Evolutionary conservation across 2,888 invertebrate species (phyloP).

Genomic region (Drosophila prolongata): DNA sequence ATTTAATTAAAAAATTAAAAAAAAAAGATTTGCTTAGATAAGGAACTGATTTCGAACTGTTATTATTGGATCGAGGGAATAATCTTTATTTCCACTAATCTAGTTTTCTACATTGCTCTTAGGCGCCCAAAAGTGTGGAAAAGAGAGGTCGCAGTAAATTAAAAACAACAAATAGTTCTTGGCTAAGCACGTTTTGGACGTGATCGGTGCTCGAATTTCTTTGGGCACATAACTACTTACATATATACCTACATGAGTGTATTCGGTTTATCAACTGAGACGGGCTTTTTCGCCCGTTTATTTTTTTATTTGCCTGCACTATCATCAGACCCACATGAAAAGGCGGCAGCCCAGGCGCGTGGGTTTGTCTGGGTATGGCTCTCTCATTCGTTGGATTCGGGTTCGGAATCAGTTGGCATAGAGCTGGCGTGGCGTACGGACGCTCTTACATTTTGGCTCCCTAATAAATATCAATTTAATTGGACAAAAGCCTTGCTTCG

Average conservation of each 20-base stretch:
- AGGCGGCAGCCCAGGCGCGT: conserved; percentile 36
- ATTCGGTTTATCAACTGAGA: conserved; percentile 53
- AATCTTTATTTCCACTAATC: not conserved
- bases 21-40: not conserved
- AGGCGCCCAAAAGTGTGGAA: not conserved
- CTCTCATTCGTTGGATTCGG: conserved; percentile 18
- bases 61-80: conserved; percentile 6
- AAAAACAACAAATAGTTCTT: conserved; percentile 39
- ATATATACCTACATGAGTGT: conserved; percentile 12
- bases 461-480: conserved; percentile 11
- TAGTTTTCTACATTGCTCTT: conserved; percentile 4
- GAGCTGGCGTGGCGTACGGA: conserved; percentile 44
- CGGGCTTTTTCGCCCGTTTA: conserved; percentile 46
- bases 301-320: conserved; percentile 31
- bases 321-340: conserved; percentile 57
- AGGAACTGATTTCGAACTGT: not conserved
- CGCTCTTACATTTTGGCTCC: conserved; percentile 26
- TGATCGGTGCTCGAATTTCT: conserved; percentile 35
- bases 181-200: conserved; percentile 41
- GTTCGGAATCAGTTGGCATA: conserved; percentile 57
- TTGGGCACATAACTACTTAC: conserved; percentile 13
- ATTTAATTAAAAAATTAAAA: conserved; percentile 10
- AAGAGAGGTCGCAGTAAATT: conserved; percentile 1
- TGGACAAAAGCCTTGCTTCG: conserved; percentile 23
- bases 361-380: conserved; percentile 42